Evolutionary conservation across 2,888 invertebrate species (phyloP).

Genomic region (Epinotia nisella): DNA sequence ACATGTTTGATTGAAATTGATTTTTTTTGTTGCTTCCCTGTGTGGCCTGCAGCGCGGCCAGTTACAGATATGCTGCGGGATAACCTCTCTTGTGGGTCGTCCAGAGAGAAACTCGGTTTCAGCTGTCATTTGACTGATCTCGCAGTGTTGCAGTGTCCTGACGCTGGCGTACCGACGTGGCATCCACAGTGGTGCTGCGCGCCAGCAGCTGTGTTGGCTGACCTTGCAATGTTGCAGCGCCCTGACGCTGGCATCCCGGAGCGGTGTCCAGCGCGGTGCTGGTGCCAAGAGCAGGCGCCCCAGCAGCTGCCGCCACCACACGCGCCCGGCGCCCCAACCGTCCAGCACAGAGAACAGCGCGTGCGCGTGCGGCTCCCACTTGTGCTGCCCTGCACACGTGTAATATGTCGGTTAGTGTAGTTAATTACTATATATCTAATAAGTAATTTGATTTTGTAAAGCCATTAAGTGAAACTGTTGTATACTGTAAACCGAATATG

Average conservation of each 20-base stretch:
- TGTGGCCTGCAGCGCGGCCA: too few species aligned
- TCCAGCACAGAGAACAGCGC: slow-evolving; percentile 72
- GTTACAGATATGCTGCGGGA: too few species aligned
- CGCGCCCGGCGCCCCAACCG: slow-evolving; percentile 66
- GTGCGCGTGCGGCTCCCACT: slow-evolving; percentile 69
- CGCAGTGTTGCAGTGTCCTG: too few species aligned
- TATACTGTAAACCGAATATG: too few species aligned
- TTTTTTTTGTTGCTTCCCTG: too few species aligned
- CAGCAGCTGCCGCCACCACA: slow-evolving; percentile 76
- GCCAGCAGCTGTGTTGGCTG: background rate
- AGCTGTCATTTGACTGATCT: too few species aligned
- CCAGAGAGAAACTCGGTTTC: too few species aligned
- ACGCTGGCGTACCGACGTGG: too few species aligned
- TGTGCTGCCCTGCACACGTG: slow-evolving; percentile 64
- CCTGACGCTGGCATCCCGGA: slow-evolving; percentile 51
- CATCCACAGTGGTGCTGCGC: too few species aligned
- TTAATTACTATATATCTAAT: background rate
- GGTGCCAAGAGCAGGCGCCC: slow-evolving; percentile 52
- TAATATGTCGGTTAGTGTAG: background rate
- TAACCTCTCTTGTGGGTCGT: too few species aligned
- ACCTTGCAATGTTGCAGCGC: slow-evolving; percentile 74
- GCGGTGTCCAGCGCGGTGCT: slow-evolving; percentile 54
- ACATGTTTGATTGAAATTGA: too few species aligned
- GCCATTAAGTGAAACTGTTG: too few species aligned
- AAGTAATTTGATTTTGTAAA: background rate